Evolutionary conservation across 35 echinoderm and acorn worm genomes (phyloP).

Genomic region (Eucidaris tribuloides): DNA sequence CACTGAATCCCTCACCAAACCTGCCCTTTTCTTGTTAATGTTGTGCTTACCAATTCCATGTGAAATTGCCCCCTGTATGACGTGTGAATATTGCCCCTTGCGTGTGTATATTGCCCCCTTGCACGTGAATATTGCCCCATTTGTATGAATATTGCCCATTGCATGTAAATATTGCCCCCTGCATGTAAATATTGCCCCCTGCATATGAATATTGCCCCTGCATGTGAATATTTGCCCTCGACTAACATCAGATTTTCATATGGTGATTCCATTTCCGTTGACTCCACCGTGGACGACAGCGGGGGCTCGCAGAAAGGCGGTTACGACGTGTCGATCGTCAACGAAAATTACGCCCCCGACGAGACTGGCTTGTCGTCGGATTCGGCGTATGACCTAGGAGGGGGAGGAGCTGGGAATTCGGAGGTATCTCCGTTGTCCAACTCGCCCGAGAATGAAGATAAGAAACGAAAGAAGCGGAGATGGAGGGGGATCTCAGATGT

Average conservation of each 20-base stretch:
- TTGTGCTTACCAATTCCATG: too few relatives aligned
- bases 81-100: too few relatives aligned
- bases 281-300: slow-evolving; percentile 73
- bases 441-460: neutral
- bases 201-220: too few relatives aligned
- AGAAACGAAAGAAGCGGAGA: slow-evolving; percentile 54
- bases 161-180: too few relatives aligned
- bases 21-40: too few relatives aligned
- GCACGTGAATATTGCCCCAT: too few relatives aligned
- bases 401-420: neutral
- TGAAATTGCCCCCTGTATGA: too few relatives aligned
- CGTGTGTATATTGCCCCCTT: too few relatives aligned
- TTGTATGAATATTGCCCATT: too few relatives aligned
- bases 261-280: slow-evolving; percentile 82
- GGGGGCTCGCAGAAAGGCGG: slow-evolving; percentile 62
- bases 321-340: slow-evolving; percentile 84
- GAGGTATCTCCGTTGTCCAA: neutral
- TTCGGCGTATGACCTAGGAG: slow-evolving; percentile 71
- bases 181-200: too few relatives aligned
- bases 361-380: slow-evolving; percentile 79
- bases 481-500: slow-evolving; percentile 47
- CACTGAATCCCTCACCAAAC: too few relatives aligned
- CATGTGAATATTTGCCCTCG: neutral
- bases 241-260: slow-evolving; percentile 75
- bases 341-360: slow-evolving; percentile 64